Conservation (phyloP, 1,140 invertebrate species). For the Caerostris extrusa region DNA sequence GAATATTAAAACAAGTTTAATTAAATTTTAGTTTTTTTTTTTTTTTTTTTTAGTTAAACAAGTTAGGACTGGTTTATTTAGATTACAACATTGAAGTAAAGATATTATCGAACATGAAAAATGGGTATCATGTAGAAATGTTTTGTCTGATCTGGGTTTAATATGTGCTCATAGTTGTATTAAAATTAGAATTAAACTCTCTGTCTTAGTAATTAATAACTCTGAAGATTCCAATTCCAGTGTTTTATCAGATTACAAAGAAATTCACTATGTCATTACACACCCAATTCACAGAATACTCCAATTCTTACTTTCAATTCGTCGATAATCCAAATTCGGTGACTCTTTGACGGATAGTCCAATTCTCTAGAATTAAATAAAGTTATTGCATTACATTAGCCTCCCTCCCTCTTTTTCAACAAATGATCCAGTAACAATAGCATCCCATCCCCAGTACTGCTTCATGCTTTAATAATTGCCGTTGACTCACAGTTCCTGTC, state of each 20-base stretch:
- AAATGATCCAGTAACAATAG: slow-evolving; percentile 32
- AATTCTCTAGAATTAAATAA: neutral
- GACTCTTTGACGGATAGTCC: neutral
- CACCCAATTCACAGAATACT: neutral
- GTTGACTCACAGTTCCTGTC: slow-evolving; percentile 67
- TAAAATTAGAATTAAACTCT: too few relatives aligned
- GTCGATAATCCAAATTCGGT: slow-evolving; percentile 13
- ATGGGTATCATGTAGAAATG: too few relatives aligned
- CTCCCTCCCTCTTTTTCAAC: neutral
- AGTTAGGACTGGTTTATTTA: too few relatives aligned
- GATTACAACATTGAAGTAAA: too few relatives aligned
- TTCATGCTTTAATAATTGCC: slow-evolving; percentile 61
- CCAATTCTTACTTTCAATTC: neutral
- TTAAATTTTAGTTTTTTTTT: too few relatives aligned
- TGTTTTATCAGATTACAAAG: neutral
- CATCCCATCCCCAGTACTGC: neutral
- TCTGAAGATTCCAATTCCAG: too few relatives aligned
- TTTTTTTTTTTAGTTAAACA: too few relatives aligned
- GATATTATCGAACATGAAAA: too few relatives aligned
- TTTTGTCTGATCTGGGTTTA: too few relatives aligned
- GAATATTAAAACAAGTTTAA: too few relatives aligned
- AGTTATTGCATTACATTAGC: slow-evolving; percentile 4
- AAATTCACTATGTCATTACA: neutral
- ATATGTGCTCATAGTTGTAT: too few relatives aligned
- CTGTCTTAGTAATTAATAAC: too few relatives aligned